A percentile compares a stretch with the other conserved stretches of the same genome.
phyloP scores from a whole-genome alignment of 23 tunicate species.

The Phallusia fumigata region DNA sequence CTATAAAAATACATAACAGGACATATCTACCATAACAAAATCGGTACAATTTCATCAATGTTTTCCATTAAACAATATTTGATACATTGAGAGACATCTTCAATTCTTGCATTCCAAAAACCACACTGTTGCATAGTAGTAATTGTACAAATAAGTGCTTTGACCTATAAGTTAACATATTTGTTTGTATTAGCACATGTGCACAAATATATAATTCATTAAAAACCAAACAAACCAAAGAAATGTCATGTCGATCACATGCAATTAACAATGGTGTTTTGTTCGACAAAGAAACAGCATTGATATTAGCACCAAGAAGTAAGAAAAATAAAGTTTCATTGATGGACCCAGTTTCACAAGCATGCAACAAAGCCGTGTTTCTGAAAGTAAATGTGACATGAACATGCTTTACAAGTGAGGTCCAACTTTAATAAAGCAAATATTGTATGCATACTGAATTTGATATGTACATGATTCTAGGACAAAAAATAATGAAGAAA shows the following conservation, averaged over 20 bases:
- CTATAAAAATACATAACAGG: not conserved
- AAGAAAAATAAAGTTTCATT: slow-evolving; percentile 22
- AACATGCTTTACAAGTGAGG: no score
- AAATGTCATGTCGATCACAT: slow-evolving; percentile 18
- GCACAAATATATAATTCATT: no score
- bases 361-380: slow-evolving; percentile 18
- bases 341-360: slow-evolving; percentile 18
- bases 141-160: slow-evolving; percentile 9
- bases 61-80: not conserved
- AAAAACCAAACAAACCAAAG: slow-evolving; percentile 33
- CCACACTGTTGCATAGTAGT: slow-evolving; percentile 27
- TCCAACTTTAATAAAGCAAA: no score
- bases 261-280: slow-evolving; percentile 19
- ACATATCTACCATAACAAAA: slow-evolving; percentile 24
- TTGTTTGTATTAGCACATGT: no score
- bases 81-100: not conserved
- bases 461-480: no score
- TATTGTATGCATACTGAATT: no score
- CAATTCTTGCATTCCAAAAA: slow-evolving; percentile 16
- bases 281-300: not conserved
- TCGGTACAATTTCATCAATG: slow-evolving; percentile 15
- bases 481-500: no score
- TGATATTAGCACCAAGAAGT: slow-evolving; percentile 34
- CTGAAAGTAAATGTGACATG: not conserved
- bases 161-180: slow-evolving; percentile 17